Evolutionary conservation across 2,888 invertebrate species (phyloP).

Genomic region (Drosophila picticornis): DNA sequence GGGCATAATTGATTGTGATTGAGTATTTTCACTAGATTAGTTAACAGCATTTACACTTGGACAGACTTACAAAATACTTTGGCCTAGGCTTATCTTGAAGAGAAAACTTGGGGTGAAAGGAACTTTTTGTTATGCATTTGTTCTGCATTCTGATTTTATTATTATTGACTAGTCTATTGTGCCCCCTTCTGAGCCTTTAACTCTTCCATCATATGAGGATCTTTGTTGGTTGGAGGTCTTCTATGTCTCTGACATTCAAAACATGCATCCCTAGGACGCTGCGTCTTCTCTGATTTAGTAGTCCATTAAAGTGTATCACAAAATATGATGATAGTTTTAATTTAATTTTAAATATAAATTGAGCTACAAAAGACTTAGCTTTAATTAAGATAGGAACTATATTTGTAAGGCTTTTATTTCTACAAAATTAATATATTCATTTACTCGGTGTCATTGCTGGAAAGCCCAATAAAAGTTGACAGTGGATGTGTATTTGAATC

Average conservation of each 20-base stretch:
- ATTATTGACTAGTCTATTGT: too few species aligned
- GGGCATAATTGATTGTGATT: neutral
- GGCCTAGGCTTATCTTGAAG: neutral
- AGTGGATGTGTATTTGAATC: neutral
- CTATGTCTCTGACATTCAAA: too few species aligned
- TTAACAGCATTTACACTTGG: neutral
- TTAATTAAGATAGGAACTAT: neutral
- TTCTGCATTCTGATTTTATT: neutral
- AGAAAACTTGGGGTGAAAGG: neutral
- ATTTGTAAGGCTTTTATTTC: neutral
- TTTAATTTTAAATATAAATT: neutral
- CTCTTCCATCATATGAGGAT: too few species aligned
- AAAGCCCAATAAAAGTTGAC: neutral
- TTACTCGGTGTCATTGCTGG: neutral
- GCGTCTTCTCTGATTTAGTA: neutral
- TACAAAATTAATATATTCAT: neutral
- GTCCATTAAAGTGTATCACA: neutral
- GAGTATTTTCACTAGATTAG: neutral
- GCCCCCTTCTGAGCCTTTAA: too few species aligned
- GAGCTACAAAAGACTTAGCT: neutral
- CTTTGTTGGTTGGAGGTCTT: too few species aligned
- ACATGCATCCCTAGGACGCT: too few species aligned
- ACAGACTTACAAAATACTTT: too few species aligned
- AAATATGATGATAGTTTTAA: neutral
- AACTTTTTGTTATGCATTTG: neutral